Base-by-base conservation (phyloP, 2,888 invertebrate species). In the Hemistola chrysoprasaria region DNA sequence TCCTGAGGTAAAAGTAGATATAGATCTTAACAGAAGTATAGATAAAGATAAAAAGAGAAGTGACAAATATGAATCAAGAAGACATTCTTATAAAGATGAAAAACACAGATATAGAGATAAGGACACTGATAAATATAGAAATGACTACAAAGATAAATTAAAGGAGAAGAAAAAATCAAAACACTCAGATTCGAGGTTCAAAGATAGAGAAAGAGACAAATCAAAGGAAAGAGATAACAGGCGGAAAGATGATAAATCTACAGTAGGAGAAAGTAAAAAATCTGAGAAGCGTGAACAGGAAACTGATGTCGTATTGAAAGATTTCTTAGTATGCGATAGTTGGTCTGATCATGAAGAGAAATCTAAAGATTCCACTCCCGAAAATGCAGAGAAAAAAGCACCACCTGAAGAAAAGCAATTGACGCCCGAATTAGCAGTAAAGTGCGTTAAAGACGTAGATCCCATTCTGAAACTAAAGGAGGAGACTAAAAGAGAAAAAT, bases 301-400 rank as follows among this genome's bases (percentile, higher is more conserved):
- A 55, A 65, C 85, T 6, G 71, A 83, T 33, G 77, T 85, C 0
- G 73, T 83, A 58, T 65, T 88, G 7, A 79, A 67, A 42, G 89
- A 88, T 56, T 88, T 78, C 46, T 64, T 89, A 25, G 73, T 90
- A 7, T 89, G 89, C 44, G 89, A 90, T 37, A 89, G 88, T 52
- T 89, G 89, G 89, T 88, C 89, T 8, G 88, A 88, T 16, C 84
- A 79, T 29, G 88, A 87, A 6, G 84, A 85, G 1, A 85, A 77
- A 59, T 66, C 58, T 3, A 65, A 56, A 22, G 64, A 55, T 22
- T 53, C 62, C 0, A 84, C 81, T 35, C 85, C 83, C 0, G 72
- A 66, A 50, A 32, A 53, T 0, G 70, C 67, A 2, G 71, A 72
- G 0, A 75, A 65, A 41, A 33, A 33, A 3, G 36, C 21, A 11